Percentiles rank a stretch among this genome's conserved stretches.
phyloP scores from a whole-genome alignment of 2,113 vertebrate species.

The Mormyrus iriodes region DNA sequence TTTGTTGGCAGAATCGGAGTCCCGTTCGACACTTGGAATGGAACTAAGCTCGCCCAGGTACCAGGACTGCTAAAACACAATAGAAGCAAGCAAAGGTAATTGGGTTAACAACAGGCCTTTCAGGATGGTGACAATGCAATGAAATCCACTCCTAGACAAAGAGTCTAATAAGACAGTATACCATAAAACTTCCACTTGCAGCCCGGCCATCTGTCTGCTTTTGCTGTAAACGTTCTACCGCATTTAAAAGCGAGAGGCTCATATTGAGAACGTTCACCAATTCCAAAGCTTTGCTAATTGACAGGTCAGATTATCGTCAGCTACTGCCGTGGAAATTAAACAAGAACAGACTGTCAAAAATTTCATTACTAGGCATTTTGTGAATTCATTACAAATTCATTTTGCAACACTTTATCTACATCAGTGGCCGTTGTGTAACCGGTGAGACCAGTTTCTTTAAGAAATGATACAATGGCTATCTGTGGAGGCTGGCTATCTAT shows the following conservation, averaged over 20 bases:
- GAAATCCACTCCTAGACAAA: neutral
- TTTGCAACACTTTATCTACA: neutral
- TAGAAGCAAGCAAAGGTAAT: constrained; percentile 12
- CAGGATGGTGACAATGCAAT: neutral
- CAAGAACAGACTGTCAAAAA: neutral
- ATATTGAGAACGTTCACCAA: neutral
- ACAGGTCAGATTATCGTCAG: neutral
- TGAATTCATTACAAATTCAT: neutral
- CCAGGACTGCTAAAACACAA: constrained; percentile 82
- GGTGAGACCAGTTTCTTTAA: neutral
- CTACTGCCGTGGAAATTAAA: neutral
- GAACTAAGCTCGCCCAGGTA: constrained; percentile 99
- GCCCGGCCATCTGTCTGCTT: neutral
- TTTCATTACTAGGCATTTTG: neutral
- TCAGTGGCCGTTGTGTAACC: neutral
- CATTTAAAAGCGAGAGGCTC: neutral
- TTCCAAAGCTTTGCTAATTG: neutral
- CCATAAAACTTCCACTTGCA: neutral
- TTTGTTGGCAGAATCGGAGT: constrained; percentile 97
- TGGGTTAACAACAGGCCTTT: neutral
- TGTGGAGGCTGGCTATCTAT: neutral
- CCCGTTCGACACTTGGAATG: constrained; percentile 99
- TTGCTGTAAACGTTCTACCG: neutral
- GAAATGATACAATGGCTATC: neutral
- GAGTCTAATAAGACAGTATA: neutral